Conservation (phyloP, 2,888 invertebrate genomes). For the Corbicula japonica region DNA sequence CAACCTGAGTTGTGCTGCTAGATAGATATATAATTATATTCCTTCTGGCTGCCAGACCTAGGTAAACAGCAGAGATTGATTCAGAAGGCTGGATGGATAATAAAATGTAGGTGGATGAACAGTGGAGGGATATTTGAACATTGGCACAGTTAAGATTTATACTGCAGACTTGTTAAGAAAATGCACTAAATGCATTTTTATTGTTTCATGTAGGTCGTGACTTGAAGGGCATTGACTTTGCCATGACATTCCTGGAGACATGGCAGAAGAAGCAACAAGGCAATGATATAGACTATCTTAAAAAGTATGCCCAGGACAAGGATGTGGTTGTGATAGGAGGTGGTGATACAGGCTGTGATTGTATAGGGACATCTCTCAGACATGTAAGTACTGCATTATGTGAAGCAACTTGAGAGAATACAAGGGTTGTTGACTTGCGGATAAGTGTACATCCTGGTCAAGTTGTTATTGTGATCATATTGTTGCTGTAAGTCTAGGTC, state of each 20-base stretch:
- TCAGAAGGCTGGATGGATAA: too few species aligned
- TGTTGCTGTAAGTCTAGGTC: too few species aligned
- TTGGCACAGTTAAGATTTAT: too few species aligned
- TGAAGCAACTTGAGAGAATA: not conserved
- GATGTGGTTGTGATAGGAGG: conserved; percentile 96
- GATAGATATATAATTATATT: too few species aligned
- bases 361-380: conserved; percentile 98
- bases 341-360: conserved; percentile 98
- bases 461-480: too few species aligned
- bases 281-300: conserved; percentile 85
- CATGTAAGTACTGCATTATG: conserved; percentile 87
- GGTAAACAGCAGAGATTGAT: too few species aligned
- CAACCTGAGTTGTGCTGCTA: too few species aligned
- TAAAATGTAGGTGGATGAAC: too few species aligned
- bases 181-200: not conserved
- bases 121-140: not conserved
- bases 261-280: conserved; percentile 98
- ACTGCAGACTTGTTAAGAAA: too few species aligned
- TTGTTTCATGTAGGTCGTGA: conserved; percentile 90
- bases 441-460: too few species aligned
- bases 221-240: conserved; percentile 97
- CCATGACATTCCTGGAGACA: conserved; percentile 98
- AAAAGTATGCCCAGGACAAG: conserved; percentile 95
- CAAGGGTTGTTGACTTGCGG: too few species aligned
- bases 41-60: too few species aligned